Evolutionary conservation across 2,113 vertebrate species (phyloP).

Genomic region (Origma solitaria): DNA sequence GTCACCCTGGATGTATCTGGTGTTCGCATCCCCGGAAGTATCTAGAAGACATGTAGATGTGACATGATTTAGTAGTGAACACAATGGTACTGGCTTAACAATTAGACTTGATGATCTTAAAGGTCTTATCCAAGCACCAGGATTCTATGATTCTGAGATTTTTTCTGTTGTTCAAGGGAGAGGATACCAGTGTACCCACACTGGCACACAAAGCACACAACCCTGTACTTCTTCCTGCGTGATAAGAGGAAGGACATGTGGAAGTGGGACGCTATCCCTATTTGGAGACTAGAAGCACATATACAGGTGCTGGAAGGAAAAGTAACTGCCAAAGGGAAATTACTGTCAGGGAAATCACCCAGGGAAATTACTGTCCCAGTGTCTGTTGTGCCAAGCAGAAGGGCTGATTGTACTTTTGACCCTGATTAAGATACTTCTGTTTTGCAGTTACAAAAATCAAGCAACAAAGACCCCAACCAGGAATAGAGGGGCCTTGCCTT

Average conservation of each 20-base stretch:
- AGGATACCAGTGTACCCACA: background rate
- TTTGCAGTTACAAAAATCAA: background rate
- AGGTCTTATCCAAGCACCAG: background rate
- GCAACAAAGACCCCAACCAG: background rate
- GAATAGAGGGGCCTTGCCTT: background rate
- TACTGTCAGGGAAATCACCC: background rate
- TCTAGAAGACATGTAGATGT: background rate
- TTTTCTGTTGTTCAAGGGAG: background rate
- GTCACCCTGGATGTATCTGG: background rate
- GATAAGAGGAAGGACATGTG: background rate
- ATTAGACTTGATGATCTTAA: background rate
- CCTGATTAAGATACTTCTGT: background rate
- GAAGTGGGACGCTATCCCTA: background rate
- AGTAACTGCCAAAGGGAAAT: background rate
- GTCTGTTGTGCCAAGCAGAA: background rate
- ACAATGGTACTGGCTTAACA: background rate
- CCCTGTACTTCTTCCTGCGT: background rate
- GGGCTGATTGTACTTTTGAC: background rate
- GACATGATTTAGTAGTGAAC: background rate
- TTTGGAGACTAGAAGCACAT: background rate
- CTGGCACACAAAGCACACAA: rapidly evolving
- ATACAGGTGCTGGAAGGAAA: background rate
- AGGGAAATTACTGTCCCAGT: background rate
- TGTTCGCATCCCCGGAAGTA: background rate
- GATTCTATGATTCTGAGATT: background rate